Evolutionary conservation across 2,797 vertebrate genomes (phyloP).

Genomic region (Pseudochirops cupreus): DNA sequence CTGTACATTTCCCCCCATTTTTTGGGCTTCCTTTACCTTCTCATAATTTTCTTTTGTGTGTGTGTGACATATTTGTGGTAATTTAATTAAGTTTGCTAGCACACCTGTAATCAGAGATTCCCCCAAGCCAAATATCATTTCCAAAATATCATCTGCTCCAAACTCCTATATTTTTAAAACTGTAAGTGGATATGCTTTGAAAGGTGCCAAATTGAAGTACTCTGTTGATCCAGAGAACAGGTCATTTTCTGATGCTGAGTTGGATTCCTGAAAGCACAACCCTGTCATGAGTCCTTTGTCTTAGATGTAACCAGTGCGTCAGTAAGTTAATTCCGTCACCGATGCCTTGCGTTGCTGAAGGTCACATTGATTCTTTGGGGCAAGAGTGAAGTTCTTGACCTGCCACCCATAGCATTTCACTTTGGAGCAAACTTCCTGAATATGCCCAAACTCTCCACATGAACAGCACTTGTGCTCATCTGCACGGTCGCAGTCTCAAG

Average conservation of each 20-base stretch:
- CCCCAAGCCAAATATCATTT: background rate
- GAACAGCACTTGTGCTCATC: constrained; percentile 99
- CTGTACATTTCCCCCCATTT: too few species aligned
- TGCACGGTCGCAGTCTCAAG: constrained; percentile 96
- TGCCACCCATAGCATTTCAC: constrained; percentile 93
- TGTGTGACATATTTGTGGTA: background rate
- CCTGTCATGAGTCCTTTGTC: background rate
- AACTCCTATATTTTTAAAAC: background rate
- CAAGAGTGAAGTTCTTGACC: background rate
- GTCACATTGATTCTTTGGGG: background rate
- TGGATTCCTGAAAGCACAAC: constrained; percentile 1
- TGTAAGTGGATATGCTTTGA: background rate
- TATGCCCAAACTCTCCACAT: constrained; percentile 97
- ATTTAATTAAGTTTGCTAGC: constrained; percentile 57
- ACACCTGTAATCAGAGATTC: background rate
- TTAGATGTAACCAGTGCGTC: background rate
- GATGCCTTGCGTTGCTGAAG: background rate
- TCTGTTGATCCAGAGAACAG: background rate
- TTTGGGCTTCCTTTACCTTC: too few species aligned
- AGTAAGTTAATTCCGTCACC: background rate
- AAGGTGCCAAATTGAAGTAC: constrained; percentile 42
- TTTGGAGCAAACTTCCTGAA: constrained; percentile 98
- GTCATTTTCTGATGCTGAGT: background rate
- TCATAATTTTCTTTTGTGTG: too few species aligned
- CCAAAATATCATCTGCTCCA: background rate